Conservation (phyloP, 2,888 invertebrate genomes). For the Amorpha juglandis region DNA sequence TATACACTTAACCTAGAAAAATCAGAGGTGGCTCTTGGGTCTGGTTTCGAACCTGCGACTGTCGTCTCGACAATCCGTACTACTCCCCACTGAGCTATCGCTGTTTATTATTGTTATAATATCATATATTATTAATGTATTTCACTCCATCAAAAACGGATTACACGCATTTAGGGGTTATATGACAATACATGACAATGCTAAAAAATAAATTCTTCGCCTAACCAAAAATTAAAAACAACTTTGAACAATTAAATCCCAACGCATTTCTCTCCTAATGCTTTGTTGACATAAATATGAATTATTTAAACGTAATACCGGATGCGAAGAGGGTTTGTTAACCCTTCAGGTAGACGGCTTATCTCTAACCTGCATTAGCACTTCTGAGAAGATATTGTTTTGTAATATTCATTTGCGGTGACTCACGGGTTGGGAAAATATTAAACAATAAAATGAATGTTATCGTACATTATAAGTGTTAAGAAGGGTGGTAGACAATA, state of each 20-base stretch:
- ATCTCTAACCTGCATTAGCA: constrained; percentile 59
- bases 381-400: constrained; percentile 48
- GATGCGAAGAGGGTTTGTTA: background rate
- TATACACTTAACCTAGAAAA: too few species aligned
- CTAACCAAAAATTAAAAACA: background rate
- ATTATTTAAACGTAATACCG: constrained; percentile 4
- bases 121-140: background rate
- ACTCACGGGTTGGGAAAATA: constrained; percentile 48
- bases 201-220: background rate
- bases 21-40: too few species aligned
- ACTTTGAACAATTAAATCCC: background rate
- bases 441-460: constrained; percentile 37
- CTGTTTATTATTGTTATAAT: background rate
- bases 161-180: background rate
- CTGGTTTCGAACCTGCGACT: too few species aligned
- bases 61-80: too few species aligned
- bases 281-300: constrained; percentile 24
- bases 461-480: constrained; percentile 49
- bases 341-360: constrained; percentile 56
- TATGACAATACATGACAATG: background rate
- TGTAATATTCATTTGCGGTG: constrained; percentile 41
- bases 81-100: too few species aligned
- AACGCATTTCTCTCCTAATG: background rate
- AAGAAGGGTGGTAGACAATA: constrained; percentile 30
- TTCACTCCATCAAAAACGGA: background rate